Conservation (phyloP, 2,888 invertebrate genomes). For the Platycheirus rosarum region DNA sequence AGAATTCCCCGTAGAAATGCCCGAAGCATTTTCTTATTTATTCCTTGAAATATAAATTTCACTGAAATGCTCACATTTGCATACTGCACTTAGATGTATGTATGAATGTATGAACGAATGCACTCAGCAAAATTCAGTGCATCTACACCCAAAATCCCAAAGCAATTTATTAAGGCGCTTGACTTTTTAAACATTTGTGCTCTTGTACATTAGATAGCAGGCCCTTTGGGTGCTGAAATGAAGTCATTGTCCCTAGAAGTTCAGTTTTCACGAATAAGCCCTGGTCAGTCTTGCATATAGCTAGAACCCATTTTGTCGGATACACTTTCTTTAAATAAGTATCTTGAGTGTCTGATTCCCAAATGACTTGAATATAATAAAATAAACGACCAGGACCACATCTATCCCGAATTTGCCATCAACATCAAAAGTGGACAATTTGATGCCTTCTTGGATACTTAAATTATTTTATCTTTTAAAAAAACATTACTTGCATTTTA, state of each 20-base stretch:
- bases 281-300: conserved; percentile 18
- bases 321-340: background rate
- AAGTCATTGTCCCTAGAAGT: conserved; percentile 56
- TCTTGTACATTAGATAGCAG: conserved; percentile 76
- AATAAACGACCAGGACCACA: background rate
- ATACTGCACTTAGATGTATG: conserved; percentile 61
- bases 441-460: background rate
- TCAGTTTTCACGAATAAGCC: conserved; percentile 17
- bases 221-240: conserved; percentile 31
- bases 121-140: conserved; percentile 41
- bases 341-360: conserved; percentile 2
- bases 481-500: background rate
- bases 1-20: conserved; percentile 15
- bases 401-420: background rate
- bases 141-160: conserved; percentile 78
- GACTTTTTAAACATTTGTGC: conserved; percentile 81
- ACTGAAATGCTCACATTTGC: conserved; percentile 62
- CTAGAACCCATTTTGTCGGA: background rate
- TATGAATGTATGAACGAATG: conserved; percentile 28
- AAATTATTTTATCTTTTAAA: background rate
- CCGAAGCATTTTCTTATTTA: conserved; percentile 14
- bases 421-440: background rate
- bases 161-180: conserved; percentile 82
- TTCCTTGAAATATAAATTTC: conserved; percentile 39
- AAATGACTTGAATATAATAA: background rate